These are phyloP conservation scores for Amphibalanus amphitrite DNA, from an alignment of 1,140 invertebrate species.

Conservation along the genomic window DNA sequence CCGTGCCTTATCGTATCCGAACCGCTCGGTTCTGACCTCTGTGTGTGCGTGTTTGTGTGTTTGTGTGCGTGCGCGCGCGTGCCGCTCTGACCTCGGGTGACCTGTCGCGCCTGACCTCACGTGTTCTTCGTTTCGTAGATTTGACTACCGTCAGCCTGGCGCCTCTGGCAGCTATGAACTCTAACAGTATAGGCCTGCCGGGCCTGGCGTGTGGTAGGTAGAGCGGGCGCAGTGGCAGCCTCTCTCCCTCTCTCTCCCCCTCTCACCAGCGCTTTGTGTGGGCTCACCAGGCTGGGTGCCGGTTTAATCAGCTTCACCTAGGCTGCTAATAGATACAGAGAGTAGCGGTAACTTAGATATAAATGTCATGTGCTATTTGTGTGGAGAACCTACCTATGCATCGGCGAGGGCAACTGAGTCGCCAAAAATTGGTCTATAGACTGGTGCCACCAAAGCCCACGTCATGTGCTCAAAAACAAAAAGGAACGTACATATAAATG, in stretches of 20 bases:
- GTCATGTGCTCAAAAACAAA: too few relatives aligned
- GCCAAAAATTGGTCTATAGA: too few relatives aligned
- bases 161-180: neutral
- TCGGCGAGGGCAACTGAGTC: too few relatives aligned
- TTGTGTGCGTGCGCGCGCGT: neutral
- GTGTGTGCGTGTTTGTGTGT: neutral
- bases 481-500: too few relatives aligned
- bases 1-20: neutral
- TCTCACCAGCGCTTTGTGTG: neutral
- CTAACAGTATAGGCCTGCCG: neutral
- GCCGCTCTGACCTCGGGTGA: neutral
- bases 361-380: too few relatives aligned
- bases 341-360: too few relatives aligned
- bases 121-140: slow-evolving; percentile 1
- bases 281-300: neutral
- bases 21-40: neutral
- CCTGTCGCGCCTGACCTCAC: neutral
- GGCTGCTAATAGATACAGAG: too few relatives aligned
- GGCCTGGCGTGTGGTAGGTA: neutral
- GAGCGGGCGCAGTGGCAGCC: neutral
- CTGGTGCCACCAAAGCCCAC: too few relatives aligned
- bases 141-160: neutral
- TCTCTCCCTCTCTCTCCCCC: too few relatives aligned
- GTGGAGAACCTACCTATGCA: too few relatives aligned
- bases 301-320: too few relatives aligned